These are phyloP conservation scores for Pollenia angustigena DNA, from an alignment of 2,888 invertebrate genomes.

Conservation along the genomic window DNA sequence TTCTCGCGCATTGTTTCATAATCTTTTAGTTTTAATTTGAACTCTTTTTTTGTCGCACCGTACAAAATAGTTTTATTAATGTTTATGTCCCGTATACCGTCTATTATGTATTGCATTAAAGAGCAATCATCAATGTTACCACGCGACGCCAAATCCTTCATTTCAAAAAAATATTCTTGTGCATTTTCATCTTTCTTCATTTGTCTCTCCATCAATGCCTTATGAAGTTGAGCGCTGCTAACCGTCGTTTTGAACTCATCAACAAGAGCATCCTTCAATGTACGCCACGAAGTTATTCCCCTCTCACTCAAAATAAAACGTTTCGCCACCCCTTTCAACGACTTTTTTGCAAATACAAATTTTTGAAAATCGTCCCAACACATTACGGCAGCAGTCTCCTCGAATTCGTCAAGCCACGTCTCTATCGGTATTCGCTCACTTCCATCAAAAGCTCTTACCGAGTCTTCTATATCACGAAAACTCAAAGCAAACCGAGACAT, in stretches of 20 bases:
- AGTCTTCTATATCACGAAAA: conserved; percentile 56
- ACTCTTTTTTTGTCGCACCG: no score
- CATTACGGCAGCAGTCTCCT: conserved; percentile 14
- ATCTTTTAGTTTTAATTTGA: no score
- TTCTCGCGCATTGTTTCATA: no score
- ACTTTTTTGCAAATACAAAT: neutral
- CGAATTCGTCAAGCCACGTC: conserved; percentile 30
- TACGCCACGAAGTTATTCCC: conserved; percentile 54
- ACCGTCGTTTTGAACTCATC: conserved; percentile 13
- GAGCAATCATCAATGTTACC: no score
- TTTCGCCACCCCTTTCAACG: conserved; percentile 57
- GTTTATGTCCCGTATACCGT: no score
- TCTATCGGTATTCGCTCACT: conserved; percentile 24
- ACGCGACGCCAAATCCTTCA: no score
- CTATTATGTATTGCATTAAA: no score
- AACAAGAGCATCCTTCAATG: conserved; percentile 43
- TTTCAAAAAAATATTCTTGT: no score
- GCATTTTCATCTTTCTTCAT: no score
- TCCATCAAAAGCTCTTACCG: conserved; percentile 51
- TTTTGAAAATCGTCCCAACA: conserved; percentile 55
- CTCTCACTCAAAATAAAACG: conserved; percentile 44
- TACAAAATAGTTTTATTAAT: no score
- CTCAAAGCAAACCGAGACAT: conserved; percentile 27
- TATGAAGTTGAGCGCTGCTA: no score
- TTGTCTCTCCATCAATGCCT: no score